These are phyloP conservation scores for Acanthurus tractus DNA, from an alignment of 2,797 vertebrate species.

Conservation along the genomic window DNA sequence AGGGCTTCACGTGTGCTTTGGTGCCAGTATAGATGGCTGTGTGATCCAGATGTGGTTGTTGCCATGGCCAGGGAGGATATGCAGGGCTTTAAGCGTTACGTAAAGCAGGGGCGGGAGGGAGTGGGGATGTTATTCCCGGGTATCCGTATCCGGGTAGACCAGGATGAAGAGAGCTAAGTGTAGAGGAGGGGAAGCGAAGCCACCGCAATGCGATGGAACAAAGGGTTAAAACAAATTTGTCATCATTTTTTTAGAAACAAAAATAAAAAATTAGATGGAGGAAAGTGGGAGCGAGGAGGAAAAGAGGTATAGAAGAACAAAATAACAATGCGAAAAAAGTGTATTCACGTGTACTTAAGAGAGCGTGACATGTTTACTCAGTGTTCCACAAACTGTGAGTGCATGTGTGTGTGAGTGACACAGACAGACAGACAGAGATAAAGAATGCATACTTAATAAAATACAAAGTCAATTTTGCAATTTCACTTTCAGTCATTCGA, in stretches of 20 bases:
- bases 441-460: constrained; percentile 15
- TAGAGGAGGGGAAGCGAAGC: constrained; percentile 68
- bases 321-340: constrained; percentile 55
- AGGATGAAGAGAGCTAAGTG: constrained; percentile 77
- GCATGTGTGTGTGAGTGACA: constrained; percentile 25
- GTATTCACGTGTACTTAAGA: constrained; percentile 48
- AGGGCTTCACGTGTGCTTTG: constrained; percentile 63
- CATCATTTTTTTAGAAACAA: constrained; percentile 57
- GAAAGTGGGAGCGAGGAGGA: constrained; percentile 23
- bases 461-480: background rate
- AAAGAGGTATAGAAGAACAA: constrained; percentile 41
- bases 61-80: constrained; percentile 84
- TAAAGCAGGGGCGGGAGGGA: constrained; percentile 83
- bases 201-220: constrained; percentile 78
- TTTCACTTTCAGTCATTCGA: constrained; percentile 1
- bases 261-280: constrained; percentile 44
- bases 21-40: constrained; percentile 72
- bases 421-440: constrained; percentile 5
- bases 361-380: constrained; percentile 61
- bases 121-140: constrained; percentile 86
- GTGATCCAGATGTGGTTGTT: constrained; percentile 85
- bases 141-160: constrained; percentile 87
- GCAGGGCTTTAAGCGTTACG: constrained; percentile 85
- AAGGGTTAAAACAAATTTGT: constrained; percentile 78
- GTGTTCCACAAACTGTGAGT: constrained; percentile 54